Evolutionary conservation across 2,113 vertebrate genomes (phyloP).

Genomic region (Uria lomvia): DNA sequence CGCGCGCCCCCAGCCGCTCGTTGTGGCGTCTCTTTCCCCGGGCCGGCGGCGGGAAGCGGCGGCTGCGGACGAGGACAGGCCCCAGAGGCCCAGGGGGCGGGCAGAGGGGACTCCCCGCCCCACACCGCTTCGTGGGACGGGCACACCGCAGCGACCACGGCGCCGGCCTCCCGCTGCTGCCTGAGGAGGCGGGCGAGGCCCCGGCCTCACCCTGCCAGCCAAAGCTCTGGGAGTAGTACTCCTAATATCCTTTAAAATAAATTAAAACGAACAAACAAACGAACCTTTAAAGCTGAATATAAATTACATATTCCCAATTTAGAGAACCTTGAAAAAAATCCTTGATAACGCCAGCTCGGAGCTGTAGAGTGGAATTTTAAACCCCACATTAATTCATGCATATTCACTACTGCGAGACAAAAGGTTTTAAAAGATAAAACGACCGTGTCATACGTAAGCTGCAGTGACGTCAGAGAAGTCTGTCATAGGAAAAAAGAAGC

Average conservation of each 20-base stretch:
- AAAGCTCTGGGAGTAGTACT: neutral
- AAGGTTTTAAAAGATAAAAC: neutral
- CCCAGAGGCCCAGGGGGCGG: rapidly evolving
- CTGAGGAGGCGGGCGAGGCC: neutral
- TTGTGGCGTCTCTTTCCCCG: rapidly evolving
- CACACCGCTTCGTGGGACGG: too few relatives aligned
- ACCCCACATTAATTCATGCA: rapidly evolving
- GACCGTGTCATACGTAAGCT: rapidly evolving
- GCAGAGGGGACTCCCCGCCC: too few relatives aligned
- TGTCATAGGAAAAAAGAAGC: neutral
- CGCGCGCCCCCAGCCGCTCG: neutral
- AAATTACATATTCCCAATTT: neutral
- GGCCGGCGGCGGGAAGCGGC: neutral
- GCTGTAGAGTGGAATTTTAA: neutral
- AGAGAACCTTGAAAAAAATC: neutral
- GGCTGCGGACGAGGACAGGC: neutral
- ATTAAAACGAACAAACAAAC: too few relatives aligned
- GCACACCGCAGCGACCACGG: neutral
- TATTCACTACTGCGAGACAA: rapidly evolving
- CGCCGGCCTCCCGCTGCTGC: too few relatives aligned
- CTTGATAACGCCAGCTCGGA: rapidly evolving
- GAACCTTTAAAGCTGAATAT: too few relatives aligned
- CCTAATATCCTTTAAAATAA: too few relatives aligned
- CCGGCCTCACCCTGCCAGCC: neutral
- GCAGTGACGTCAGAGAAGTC: neutral